Percentiles rank a stretch among this genome's conserved stretches.
These are phyloP conservation scores for Sander lucioperca DNA, from an alignment of 2,113 vertebrate species.

Conservation along the genomic window DNA sequence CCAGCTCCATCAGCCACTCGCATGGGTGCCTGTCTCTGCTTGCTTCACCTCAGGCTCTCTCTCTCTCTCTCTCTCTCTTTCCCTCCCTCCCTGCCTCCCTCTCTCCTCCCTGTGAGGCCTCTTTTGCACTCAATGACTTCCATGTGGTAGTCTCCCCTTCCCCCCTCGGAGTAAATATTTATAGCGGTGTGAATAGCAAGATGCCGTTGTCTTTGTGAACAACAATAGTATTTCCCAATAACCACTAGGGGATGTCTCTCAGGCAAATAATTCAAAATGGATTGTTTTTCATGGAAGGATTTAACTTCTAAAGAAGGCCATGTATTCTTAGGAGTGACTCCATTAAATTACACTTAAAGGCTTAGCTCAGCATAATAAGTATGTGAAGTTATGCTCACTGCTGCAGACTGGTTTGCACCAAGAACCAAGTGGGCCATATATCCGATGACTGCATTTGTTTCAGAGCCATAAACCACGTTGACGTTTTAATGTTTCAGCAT, in stretches of 20 bases:
- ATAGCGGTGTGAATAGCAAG: slow-evolving; percentile 38
- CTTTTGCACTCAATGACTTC: slow-evolving; percentile 66
- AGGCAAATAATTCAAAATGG: slow-evolving; percentile 28
- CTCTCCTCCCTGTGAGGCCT: slow-evolving; percentile 45
- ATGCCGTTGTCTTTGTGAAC: slow-evolving; percentile 37
- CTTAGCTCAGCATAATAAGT: slow-evolving; percentile 57
- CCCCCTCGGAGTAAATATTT: slow-evolving; percentile 68
- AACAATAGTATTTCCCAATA: slow-evolving; percentile 38
- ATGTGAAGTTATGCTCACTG: slow-evolving; percentile 51
- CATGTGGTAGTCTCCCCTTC: slow-evolving; percentile 49
- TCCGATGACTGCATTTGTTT: slow-evolving; percentile 48
- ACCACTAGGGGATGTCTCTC: slow-evolving; percentile 29
- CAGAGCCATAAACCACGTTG: slow-evolving; percentile 34
- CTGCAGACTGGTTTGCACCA: slow-evolving; percentile 38
- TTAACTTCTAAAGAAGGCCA: slow-evolving; percentile 24
- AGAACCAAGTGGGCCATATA: slow-evolving; percentile 32
- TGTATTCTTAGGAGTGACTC: slow-evolving; percentile 42
- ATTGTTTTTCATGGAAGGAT: slow-evolving; percentile 43
- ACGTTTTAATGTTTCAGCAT: slow-evolving; percentile 32
- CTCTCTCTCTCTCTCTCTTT: background rate
- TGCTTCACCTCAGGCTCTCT: slow-evolving; percentile 32
- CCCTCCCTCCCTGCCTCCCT: background rate
- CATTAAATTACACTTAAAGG: slow-evolving; percentile 50
- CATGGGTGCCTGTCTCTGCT: slow-evolving; percentile 44
- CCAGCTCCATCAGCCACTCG: slow-evolving; percentile 18